Evolutionary conservation across 1,140 invertebrate species (phyloP), one percentile per base, ranked within the genome.

Genomic region (Leptopilina boulardi): DNA sequence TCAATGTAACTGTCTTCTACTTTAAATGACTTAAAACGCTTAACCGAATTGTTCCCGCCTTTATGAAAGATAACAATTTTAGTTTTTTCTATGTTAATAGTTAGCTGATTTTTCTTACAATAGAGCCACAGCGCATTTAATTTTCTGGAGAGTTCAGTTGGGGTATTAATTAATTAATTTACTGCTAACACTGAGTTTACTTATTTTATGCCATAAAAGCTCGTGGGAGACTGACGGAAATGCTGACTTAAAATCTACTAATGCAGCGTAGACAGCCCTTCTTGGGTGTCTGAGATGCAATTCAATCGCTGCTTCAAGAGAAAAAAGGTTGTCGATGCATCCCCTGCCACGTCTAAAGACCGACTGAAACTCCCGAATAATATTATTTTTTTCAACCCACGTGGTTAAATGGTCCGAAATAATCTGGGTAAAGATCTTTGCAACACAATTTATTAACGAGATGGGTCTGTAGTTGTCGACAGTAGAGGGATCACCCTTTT

Each of bases 381-480:
- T 19, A 0, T 73, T 71, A 8, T 15, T 9, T 18, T 23, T 23
- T 81, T 21, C 11, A 78, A 34, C 1, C 76, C 73, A 44, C 56
- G 15, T 15, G 80, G 10, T 30, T 82, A 30, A 5, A 30, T 5
- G 26, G 26, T 2, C 26, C 2, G 26, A 30, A 30, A 30, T 30
- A 5, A 30, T 41, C 11, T 54, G 13, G 1, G 79, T 83, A 38
- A 84, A 83, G 10, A 85, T 42, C 74, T 87, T 87, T 3, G 77
- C 38, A 3, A 73, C 74, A 9, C 54, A 73, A 47, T 85, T 84
- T 0, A 85, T 21, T 6, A 85, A 56, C 0, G 84, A 72, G 18
- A 87, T 87, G 0, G 73, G 77, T 54, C 83, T 76, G 56, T 82
- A 85, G 38, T 85, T 87, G 9, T 34, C 18, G 10, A 80, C 83